phyloP scores from a whole-genome alignment of 2,113 vertebrate genomes.

The Syrmaticus mikado region DNA sequence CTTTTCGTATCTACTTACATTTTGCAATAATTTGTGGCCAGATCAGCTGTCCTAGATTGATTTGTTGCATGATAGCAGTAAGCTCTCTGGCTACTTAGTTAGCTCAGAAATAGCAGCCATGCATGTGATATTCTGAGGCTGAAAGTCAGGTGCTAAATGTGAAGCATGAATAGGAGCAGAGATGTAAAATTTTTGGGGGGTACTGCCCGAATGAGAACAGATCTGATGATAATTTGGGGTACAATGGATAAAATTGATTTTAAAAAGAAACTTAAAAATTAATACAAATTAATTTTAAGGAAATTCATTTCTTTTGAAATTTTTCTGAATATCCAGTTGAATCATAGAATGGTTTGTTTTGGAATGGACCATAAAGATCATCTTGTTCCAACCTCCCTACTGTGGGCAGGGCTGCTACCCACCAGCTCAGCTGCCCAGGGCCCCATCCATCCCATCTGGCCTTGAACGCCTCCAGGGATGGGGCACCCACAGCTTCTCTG shows the following conservation, averaged over 20 bases:
- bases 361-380: no score
- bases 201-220: background rate
- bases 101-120: background rate
- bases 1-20: background rate
- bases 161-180: background rate
- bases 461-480: no score
- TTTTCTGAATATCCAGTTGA: background rate
- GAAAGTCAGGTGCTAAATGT: rapidly evolving
- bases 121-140: background rate
- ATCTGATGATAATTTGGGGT: background rate
- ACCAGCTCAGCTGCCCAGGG: no score
- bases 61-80: background rate
- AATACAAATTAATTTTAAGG: background rate
- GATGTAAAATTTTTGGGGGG: background rate
- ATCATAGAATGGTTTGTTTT: no score
- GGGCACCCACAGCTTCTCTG: no score
- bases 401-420: no score
- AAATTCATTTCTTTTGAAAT: background rate
- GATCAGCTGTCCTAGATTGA: background rate
- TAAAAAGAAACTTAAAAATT: background rate
- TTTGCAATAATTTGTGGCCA: background rate
- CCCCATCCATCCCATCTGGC: no score
- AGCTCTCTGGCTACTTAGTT: background rate
- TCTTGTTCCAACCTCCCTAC: no score
- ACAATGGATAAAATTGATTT: background rate